Evolutionary conservation across 2,113 vertebrate genomes (phyloP).

Genomic region (Elgaria multicarinata): DNA sequence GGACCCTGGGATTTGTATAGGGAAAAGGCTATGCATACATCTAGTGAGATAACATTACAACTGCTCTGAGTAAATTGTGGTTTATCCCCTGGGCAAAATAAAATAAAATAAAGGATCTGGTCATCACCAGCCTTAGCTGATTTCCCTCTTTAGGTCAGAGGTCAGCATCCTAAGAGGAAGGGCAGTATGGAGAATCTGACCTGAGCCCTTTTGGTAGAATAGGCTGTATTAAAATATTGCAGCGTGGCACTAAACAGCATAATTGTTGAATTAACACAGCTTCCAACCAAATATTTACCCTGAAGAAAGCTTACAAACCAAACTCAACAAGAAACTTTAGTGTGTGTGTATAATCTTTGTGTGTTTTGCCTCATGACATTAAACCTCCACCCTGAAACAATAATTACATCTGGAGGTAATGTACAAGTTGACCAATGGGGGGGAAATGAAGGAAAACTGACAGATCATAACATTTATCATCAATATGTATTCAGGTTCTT

Average conservation of each 20-base stretch:
- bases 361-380: neutral
- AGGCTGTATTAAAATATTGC: neutral
- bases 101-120: neutral
- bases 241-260: neutral
- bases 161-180: neutral
- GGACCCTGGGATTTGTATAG: neutral
- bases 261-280: neutral
- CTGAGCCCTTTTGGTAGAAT: neutral
- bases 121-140: neutral
- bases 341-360: neutral
- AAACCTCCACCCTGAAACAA: neutral
- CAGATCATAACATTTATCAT: no score
- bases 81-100: neutral
- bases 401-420: neutral
- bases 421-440: neutral
- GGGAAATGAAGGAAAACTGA: neutral
- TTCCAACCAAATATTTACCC: neutral
- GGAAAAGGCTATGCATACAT: neutral
- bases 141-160: neutral
- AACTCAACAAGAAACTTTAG: neutral
- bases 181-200: neutral
- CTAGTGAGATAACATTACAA: neutral
- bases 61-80: neutral
- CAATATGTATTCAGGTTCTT: neutral
- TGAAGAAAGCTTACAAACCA: neutral